phyloP scores from a whole-genome alignment of 2,113 vertebrate genomes.

The Odocoileus hemionus region DNA sequence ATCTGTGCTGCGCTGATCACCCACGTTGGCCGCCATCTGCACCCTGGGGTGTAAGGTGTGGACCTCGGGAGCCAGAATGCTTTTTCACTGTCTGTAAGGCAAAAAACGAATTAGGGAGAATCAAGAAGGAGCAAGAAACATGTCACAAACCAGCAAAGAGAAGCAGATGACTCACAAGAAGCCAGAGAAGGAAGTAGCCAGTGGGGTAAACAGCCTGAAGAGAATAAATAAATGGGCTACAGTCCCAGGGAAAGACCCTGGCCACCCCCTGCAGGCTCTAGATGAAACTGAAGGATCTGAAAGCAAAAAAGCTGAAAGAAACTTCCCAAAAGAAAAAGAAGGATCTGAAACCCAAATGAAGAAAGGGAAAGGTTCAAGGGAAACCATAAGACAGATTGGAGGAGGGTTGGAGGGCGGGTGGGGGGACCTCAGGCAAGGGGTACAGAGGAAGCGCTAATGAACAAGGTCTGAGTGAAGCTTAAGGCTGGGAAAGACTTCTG shows the following conservation, averaged over 20 bases:
- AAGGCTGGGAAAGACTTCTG: neutral
- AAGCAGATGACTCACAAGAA: neutral
- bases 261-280: accelerated
- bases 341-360: neutral
- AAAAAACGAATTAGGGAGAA: neutral
- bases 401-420: accelerated
- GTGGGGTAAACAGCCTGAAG: neutral
- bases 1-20: conserved; percentile 72
- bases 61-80: conserved; percentile 61
- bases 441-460: neutral
- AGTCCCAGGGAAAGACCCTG: too few relatives aligned
- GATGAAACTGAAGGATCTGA: neutral
- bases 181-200: neutral
- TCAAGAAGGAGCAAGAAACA: neutral
- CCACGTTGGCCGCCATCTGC: conserved; percentile 78
- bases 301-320: neutral
- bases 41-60: conserved; percentile 42
- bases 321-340: neutral
- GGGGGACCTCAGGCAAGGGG: neutral
- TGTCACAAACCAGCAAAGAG: neutral
- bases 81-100: conserved; percentile 27
- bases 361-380: conserved; percentile 30
- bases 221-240: neutral
- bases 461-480: neutral
- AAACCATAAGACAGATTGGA: neutral